Evolutionary conservation across 1,140 invertebrate species (phyloP).

Genomic region (Caerostris darwini): DNA sequence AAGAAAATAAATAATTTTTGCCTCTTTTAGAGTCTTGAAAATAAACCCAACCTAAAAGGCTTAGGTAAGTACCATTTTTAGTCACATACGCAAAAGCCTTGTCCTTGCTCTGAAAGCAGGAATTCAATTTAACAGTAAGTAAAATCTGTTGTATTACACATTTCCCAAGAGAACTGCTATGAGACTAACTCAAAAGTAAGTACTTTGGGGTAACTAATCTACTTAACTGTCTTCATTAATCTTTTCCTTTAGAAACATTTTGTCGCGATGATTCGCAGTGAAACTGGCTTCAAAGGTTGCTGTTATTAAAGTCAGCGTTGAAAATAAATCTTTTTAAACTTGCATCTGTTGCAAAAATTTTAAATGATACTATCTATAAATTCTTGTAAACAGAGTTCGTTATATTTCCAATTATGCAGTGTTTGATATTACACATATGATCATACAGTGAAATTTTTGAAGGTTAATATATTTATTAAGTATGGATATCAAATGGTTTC

Average conservation of each 20-base stretch:
- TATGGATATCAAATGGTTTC: no score
- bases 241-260: conserved; percentile 11
- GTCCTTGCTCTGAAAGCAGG: not conserved
- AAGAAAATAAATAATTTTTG: conserved; percentile 25
- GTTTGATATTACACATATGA: no score
- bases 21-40: not conserved
- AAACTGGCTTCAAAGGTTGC: not conserved
- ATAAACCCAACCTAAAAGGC: not conserved
- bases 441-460: no score
- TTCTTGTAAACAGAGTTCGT: no score
- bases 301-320: not conserved
- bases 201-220: not conserved
- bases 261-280: not conserved
- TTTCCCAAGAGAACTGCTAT: not conserved
- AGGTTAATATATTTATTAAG: no score
- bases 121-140: conserved; percentile 1
- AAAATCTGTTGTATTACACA: conserved; percentile 11
- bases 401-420: no score
- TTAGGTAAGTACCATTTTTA: conserved; percentile 24
- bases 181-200: conserved; percentile 27
- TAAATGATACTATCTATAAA: no score
- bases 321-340: not conserved
- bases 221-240: conserved; percentile 28
- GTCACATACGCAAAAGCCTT: conserved; percentile 2
- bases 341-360: not conserved